These are phyloP conservation scores for Acropternis orthonyx DNA, from an alignment of 2,797 vertebrate genomes.

Conservation along the genomic window DNA sequence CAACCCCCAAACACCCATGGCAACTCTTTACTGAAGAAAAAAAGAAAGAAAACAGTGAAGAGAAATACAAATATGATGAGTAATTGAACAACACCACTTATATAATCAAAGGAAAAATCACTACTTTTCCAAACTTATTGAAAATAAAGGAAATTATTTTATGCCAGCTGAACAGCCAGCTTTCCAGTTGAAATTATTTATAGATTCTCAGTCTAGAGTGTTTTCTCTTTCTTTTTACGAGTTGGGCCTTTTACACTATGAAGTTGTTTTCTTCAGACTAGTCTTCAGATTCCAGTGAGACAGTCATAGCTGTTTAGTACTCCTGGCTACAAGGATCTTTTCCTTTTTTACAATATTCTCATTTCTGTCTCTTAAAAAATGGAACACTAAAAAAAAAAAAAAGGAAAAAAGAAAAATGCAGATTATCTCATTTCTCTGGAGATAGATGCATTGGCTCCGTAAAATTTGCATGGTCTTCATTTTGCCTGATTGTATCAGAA, in stretches of 20 bases:
- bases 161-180: not conserved
- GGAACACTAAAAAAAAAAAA: not conserved
- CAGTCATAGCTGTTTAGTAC: not conserved
- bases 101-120: not conserved
- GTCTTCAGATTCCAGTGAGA: not conserved
- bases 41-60: not conserved
- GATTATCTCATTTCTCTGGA: not conserved
- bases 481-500: not conserved
- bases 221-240: not conserved
- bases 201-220: not conserved
- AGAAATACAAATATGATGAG: not conserved
- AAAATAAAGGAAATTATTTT: conserved; percentile 18
- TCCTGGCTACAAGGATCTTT: not conserved
- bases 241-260: not conserved
- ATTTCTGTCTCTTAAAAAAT: not conserved
- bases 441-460: not conserved
- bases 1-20: not conserved
- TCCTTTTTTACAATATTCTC: not conserved
- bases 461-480: conserved; percentile 11
- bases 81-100: not conserved
- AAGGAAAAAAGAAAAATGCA: not conserved
- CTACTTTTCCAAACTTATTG: not conserved
- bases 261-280: not conserved
- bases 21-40: not conserved
- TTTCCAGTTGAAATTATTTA: conserved; percentile 38